Evolutionary conservation across 1,140 invertebrate species (phyloP).

Genomic region (Cyrtorhinus lividipennis): DNA sequence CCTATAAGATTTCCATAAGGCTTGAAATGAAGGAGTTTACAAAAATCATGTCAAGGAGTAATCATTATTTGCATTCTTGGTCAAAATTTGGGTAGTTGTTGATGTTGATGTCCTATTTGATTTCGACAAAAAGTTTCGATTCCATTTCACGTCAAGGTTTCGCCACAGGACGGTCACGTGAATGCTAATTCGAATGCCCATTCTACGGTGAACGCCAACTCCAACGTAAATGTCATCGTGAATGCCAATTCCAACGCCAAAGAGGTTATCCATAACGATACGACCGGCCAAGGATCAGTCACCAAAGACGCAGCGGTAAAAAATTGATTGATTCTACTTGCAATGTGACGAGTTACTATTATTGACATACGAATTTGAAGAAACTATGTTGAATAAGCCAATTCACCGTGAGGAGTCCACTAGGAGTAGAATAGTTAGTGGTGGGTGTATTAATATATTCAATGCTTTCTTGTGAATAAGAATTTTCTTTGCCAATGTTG

Average conservation of each 20-base stretch:
- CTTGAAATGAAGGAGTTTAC: too few relatives aligned
- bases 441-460: too few relatives aligned
- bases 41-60: too few relatives aligned
- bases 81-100: neutral
- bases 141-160: neutral
- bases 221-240: neutral
- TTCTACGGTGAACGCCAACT: neutral
- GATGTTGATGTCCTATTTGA: neutral
- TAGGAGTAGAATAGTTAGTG: too few relatives aligned
- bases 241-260: neutral
- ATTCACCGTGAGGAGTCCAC: too few relatives aligned
- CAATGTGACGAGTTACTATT: neutral
- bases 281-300: neutral
- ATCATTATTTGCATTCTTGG: neutral
- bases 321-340: neutral
- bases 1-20: too few relatives aligned
- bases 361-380: too few relatives aligned
- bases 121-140: neutral
- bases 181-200: slow-evolving; percentile 6
- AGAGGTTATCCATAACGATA: neutral
- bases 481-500: too few relatives aligned
- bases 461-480: too few relatives aligned
- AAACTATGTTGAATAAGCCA: too few relatives aligned
- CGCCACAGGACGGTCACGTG: slow-evolving; percentile 13
- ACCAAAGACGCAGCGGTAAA: neutral